Conservation (phyloP, 2,113 vertebrate genomes). For the Pogona vitticeps region DNA sequence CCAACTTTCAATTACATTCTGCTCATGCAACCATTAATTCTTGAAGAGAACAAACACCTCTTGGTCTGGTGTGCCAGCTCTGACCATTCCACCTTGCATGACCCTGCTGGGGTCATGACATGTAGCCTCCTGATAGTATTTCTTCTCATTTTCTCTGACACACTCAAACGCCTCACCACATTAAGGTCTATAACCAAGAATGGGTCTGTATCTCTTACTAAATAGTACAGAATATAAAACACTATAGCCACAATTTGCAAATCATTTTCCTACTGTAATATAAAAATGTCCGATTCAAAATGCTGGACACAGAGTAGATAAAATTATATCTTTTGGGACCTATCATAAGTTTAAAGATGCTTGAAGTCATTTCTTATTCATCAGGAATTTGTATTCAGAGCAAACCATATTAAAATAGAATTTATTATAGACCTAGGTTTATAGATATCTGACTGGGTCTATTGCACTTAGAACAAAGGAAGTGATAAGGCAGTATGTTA, state of each 20-base stretch:
- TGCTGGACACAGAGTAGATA: not conserved
- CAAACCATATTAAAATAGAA: not conserved
- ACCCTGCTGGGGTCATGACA: too few relatives aligned
- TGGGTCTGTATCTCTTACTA: not conserved
- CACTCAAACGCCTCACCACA: too few relatives aligned
- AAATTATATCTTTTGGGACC: not conserved
- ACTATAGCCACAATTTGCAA: not conserved
- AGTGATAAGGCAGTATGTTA: not conserved
- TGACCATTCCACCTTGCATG: too few relatives aligned
- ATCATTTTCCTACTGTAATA: not conserved
- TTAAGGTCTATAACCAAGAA: too few relatives aligned
- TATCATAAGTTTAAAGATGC: not conserved
- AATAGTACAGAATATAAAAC: not conserved
- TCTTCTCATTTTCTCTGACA: not conserved
- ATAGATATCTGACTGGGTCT: not conserved
- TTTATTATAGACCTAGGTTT: not conserved
- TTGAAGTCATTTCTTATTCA: not conserved
- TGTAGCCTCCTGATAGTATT: too few relatives aligned
- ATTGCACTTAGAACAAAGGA: not conserved
- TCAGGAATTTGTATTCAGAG: not conserved
- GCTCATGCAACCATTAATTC: too few relatives aligned
- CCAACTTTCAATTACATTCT: too few relatives aligned
- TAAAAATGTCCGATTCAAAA: constrained; percentile 13
- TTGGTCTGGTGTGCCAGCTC: too few relatives aligned
- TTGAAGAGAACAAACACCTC: too few relatives aligned